Conservation (phyloP, 2,888 invertebrate species). For the Perizoma flavofasciatum region DNA sequence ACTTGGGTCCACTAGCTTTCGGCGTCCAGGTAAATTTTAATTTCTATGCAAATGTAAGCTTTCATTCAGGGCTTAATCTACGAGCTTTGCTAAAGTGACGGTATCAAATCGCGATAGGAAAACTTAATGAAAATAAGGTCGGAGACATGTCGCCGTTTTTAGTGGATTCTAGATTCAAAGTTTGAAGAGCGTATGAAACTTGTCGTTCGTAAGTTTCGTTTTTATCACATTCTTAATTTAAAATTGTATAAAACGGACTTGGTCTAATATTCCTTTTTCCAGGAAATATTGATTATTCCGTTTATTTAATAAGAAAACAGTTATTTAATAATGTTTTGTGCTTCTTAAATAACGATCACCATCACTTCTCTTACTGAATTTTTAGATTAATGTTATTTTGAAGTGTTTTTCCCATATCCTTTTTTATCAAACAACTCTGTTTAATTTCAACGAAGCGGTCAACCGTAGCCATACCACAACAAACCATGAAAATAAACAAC, state of each 20-base stretch:
- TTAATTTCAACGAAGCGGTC: background rate
- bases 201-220: background rate
- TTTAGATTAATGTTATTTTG: too few species aligned
- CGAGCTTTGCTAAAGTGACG: conserved; percentile 70
- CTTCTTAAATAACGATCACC: too few species aligned
- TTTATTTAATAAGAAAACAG: too few species aligned
- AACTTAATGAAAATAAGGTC: conserved; percentile 77
- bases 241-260: too few species aligned
- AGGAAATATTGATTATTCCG: too few species aligned
- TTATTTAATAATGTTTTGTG: too few species aligned
- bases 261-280: too few species aligned
- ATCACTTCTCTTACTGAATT: too few species aligned
- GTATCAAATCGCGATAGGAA: conserved; percentile 68
- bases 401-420: too few species aligned
- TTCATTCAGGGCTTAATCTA: conserved; percentile 77
- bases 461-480: conserved; percentile 5
- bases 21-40: conserved; percentile 81
- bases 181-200: conserved; percentile 3
- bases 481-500: conserved; percentile 11
- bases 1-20: conserved; percentile 68
- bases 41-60: conserved; percentile 82
- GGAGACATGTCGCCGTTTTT: conserved; percentile 39
- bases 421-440: too few species aligned
- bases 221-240: too few species aligned
- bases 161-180: conserved; percentile 22